Base-by-base conservation (phyloP, 2,113 vertebrate genomes). In the Scalopus aquaticus region DNA sequence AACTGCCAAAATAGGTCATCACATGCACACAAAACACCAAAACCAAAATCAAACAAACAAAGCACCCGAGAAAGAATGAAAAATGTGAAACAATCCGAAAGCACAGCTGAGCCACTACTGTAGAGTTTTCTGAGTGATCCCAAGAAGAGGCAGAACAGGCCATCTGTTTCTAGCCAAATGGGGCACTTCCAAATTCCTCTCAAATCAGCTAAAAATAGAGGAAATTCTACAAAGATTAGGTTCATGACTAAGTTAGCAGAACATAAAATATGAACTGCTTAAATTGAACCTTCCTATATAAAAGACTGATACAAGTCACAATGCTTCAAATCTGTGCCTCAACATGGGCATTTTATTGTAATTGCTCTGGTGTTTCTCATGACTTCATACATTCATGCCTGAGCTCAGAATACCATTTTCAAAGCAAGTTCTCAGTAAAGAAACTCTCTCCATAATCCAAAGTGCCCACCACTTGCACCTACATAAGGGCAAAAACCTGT, bases 141-240 rank as follows among this genome's bases (percentile, higher is more conserved):
- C 49, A 83, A 78, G 54, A 74, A 91, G 90, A 35, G 19, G 24
- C 46, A 93, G 62, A 64, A 46, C 5, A 69, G 7, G 42, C 87
- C 80, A 92, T 93, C 88, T 96, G 96, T 76, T 96, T 92, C 35
- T n/a, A 78, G 73, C 54, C 93, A 93, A 65, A 11, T 62, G 84
- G 73, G 62, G 22, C 64, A 64, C 67, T 94, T 95, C 46, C 46
- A 92, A 79, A 84, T 84, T n/a, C 80, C 54, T 93, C 81, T 93
- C 46, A 93, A 87, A 73, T 88, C 51, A 87, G 60, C 77, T 93
- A 92, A 93, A 95, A 93, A 95, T 8, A 95, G 72, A 95, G 65
- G 42, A 72, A 92, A 88, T 19, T 81, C 46, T 90, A 84, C 19
- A 49, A 93, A 92, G 90, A 88, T 70, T 84, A 96, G 72, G 70